Evolutionary conservation across 2,888 invertebrate species (phyloP), one percentile per base, ranked within the genome.

Genomic region (Caenorhabditis panamensis): DNA sequence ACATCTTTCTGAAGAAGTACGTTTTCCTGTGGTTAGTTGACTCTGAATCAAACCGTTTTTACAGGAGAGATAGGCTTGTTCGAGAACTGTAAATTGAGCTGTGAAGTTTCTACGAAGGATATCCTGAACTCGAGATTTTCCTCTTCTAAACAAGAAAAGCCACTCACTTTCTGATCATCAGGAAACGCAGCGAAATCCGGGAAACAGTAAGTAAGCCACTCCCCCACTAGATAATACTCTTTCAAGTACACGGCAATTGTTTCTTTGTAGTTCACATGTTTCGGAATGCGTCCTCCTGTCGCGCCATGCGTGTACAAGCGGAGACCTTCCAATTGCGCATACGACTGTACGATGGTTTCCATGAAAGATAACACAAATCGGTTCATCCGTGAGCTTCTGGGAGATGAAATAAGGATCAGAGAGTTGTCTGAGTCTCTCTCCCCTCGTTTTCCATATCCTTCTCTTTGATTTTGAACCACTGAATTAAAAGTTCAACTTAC

Each of bases 81-180:
- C 82, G 0, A 85, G 66, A 8, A 83, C 24, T 2, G 82, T 62
- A 54, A 80, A 85, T 20, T 83, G 76, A 5, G 80, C 63, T 36
- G 78, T 80, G 58, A 82, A 83, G 62, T 82, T 78, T 3, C 69
- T 63, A 26, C 75, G 79, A 0, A 85, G 66, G 0, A 83, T 20
- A 4, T n/a, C 51, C 71, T 71, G 62, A 61, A 51, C 16, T 11
- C 24, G 11, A 18, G n/a, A 20, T 4, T 13, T 6, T 22, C 16
- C 5, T 22, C 8, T 13, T 13, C 41, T 16, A 26, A 2, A n/a
- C n/a, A n/a, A n/a, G n/a, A n/a, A n/a, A n/a, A n/a, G n/a, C n/a
- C n/a, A n/a, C n/a, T 28, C 11, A 75, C 83, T 49, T 82, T 84
- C 36, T 84, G 84, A 13, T 77, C 82, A 0, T 63, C 20, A 0